Base-by-base conservation (phyloP, 2,888 invertebrate genomes). In the Diabrotica balteata region DNA sequence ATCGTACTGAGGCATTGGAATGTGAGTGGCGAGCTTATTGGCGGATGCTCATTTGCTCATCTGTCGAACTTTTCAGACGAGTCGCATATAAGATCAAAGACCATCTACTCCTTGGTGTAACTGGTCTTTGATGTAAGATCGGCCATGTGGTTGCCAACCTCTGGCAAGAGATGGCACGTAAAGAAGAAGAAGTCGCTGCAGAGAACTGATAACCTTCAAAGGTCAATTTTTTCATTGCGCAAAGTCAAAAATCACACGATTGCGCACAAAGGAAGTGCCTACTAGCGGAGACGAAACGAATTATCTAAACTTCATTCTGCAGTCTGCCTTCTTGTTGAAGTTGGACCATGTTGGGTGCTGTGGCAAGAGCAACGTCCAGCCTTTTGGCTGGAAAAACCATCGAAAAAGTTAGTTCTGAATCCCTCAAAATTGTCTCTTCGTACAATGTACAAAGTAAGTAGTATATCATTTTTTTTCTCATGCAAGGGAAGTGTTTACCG, bases 311-410 rank as follows among this genome's bases (percentile, higher is more conserved):
- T 59, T 60, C 58, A 52, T 46, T 61, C 32, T 57, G 57, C 62
- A 53, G 59, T 66, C 65, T 61, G 52, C 62, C 51, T 65, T 67
- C 64, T 57, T 59, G 51, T 67, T 50, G 60, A 63, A 67, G 60
- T 68, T 70, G 70, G 80, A 87, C 84, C 84, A 89, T 89, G 89
- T 87, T 88, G 84, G 88, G 88, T 82, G 87, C 87, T 77, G 86
- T 87, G 84, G 86, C 87, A 85, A 87, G 86, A 83, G 86, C 87
- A 74, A 87, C 87, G 78, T 87, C 86, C 82, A 86, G 88, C 83
- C 86, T 89, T 79, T 85, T 89, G 83, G 87, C 88, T 82, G 86
- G 85, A 70, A 89, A 88, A 84, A 81, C 87, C 70, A 84, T 86
- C 70, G 88, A 89, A 83, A 89, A 89, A 84, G 82, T 88, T 76